Percentiles rank a stretch among this genome's conserved stretches.
These are phyloP conservation scores for Silurus lanzhouensis DNA, from an alignment of 2,797 vertebrate genomes.

Conservation along the genomic window DNA sequence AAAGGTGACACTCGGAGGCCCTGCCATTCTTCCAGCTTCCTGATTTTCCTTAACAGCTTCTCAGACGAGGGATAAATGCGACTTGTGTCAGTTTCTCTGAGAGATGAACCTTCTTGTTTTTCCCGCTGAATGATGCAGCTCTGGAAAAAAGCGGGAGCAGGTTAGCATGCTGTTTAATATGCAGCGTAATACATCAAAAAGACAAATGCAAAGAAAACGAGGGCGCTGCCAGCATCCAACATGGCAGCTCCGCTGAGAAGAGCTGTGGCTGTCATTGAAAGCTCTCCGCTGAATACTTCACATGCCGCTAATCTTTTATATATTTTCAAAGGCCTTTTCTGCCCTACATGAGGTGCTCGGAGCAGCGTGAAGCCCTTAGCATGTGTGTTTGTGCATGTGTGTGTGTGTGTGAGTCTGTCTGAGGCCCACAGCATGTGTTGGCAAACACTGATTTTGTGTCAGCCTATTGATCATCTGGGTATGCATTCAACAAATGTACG, in stretches of 20 bases:
- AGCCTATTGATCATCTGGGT: constrained; percentile 52
- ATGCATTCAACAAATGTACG: constrained; percentile 57
- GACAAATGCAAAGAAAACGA: constrained; percentile 52
- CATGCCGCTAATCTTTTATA: constrained; percentile 47
- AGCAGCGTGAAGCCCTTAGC: constrained; percentile 31
- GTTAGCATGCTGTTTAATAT: constrained; percentile 53
- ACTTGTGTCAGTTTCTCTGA: constrained; percentile 24
- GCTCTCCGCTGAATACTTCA: constrained; percentile 52
- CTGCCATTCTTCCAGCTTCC: background rate
- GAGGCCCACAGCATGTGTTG: constrained; percentile 31
- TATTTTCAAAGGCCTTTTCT: constrained; percentile 48
- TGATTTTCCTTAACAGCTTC: background rate
- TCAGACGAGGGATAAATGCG: background rate
- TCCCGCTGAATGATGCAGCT: constrained; percentile 35
- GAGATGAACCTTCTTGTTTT: constrained; percentile 23
- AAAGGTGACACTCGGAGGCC: background rate
- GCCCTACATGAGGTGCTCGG: constrained; percentile 34
- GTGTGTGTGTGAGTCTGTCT: constrained; percentile 7
- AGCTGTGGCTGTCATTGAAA: constrained; percentile 33
- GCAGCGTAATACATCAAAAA: constrained; percentile 53
- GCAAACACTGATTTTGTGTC: constrained; percentile 51
- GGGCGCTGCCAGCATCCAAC: constrained; percentile 40
- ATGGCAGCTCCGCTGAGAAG: constrained; percentile 33
- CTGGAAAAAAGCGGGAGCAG: constrained; percentile 37
- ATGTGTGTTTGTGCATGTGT: constrained; percentile 9